These are phyloP conservation scores for Tetragnatha montana DNA, from an alignment of 2,888 invertebrate species.

Conservation along the genomic window DNA sequence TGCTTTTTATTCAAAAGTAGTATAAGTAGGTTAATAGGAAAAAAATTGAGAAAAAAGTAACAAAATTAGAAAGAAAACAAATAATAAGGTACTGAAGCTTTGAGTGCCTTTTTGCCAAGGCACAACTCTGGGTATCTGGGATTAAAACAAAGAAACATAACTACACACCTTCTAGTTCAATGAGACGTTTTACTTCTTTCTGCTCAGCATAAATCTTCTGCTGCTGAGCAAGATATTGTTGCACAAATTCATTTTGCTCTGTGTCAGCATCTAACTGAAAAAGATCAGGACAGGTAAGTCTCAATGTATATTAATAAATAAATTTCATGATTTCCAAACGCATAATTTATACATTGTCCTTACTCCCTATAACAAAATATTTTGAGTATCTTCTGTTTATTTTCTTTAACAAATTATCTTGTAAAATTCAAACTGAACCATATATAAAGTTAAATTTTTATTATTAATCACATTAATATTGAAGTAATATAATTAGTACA, in stretches of 20 bases:
- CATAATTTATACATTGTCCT: neutral
- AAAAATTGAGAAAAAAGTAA: too few relatives aligned
- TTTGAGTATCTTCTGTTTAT: neutral
- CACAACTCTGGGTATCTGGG: too few relatives aligned
- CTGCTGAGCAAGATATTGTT: slow-evolving; percentile 77
- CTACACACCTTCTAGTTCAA: slow-evolving; percentile 74
- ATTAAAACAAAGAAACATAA: too few relatives aligned
- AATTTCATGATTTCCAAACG: neutral
- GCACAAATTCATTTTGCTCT: slow-evolving; percentile 77
- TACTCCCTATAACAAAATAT: neutral
- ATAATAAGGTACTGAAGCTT: too few relatives aligned
- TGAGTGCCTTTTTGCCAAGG: too few relatives aligned
- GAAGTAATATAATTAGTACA: too few relatives aligned
- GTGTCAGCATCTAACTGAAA: slow-evolving; percentile 73
- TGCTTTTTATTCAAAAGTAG: too few relatives aligned
- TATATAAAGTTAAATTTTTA: too few relatives aligned
- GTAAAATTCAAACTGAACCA: neutral
- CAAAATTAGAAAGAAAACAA: too few relatives aligned
- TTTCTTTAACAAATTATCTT: neutral
- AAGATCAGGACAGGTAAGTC: neutral
- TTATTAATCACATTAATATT: too few relatives aligned
- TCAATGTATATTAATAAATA: neutral
- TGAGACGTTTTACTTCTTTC: slow-evolving; percentile 76
- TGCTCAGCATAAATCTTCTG: slow-evolving; percentile 76
- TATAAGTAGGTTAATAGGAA: too few relatives aligned